These are phyloP conservation scores for Trachelus stipa DNA, from an alignment of 2,888 invertebrate species.

Conservation along the genomic window DNA sequence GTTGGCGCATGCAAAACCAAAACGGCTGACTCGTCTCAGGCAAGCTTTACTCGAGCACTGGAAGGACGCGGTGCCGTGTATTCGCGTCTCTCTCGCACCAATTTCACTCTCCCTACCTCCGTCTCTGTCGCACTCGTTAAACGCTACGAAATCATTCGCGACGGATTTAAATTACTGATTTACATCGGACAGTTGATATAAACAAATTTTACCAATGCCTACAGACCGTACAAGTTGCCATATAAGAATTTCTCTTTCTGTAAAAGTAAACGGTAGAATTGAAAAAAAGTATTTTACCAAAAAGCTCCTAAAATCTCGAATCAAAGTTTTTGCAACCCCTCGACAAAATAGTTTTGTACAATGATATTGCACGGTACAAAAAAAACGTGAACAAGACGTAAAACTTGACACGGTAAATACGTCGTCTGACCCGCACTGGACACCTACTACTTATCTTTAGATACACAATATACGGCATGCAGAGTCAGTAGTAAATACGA, in stretches of 20 bases:
- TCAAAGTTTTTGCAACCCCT: neutral
- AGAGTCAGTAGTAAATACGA: neutral
- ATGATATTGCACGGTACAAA: neutral
- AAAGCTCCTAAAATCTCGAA: neutral
- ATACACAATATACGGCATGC: neutral
- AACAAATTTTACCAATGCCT: constrained; percentile 33
- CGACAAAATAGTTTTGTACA: neutral
- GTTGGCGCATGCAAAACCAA: neutral
- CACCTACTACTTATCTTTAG: neutral
- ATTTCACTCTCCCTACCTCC: neutral
- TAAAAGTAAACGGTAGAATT: neutral
- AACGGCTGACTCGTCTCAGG: constrained; percentile 5
- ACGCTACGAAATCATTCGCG: constrained; percentile 41
- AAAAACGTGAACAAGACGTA: neutral
- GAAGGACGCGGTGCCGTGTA: neutral
- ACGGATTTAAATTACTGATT: constrained; percentile 51
- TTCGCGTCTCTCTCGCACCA: neutral
- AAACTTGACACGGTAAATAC: neutral
- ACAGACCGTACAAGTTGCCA: neutral
- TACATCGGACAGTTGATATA: constrained; percentile 42
- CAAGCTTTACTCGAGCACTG: constrained; percentile 9
- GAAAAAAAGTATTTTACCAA: neutral
- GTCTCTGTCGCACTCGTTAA: neutral
- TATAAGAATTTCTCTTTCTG: neutral
- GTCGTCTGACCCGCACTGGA: neutral